Base-by-base conservation (phyloP, 2,888 invertebrate species). In the Petrolisthes manimaculis region DNA sequence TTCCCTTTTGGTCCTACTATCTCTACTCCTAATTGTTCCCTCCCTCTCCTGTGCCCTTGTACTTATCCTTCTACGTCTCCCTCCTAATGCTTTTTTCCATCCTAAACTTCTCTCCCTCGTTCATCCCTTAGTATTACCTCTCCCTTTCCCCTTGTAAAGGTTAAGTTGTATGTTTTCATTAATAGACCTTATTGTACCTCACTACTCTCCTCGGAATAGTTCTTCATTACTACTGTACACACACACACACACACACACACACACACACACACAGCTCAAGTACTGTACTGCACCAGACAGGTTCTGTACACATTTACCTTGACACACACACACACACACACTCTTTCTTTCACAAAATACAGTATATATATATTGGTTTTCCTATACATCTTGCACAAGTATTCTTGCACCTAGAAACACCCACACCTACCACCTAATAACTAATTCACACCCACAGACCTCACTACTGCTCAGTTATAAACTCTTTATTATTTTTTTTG, bases 291-390 rank as follows among this genome's bases (percentile, higher is more conserved):
- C 37, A 53, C 3, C 18, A 5, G 4, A 37, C 14, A 79, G 0
- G n/a, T n/a, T n/a, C 37, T 12, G 54, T 54, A 79, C 51, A 37
- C 6, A 77, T 37, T 37, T 12, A 8, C 55, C 21, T 21, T 54
- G 18, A 77, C 21, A 80, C 61, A 56, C 80, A 80, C 61, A 80
- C 80, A 56, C 61, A 79, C 79, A 55, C 55, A 54, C 79, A 55
- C 79, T 21, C 55, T 55, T 24, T 37, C 61, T 24, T 37, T 61
- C 67, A 61, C 67, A 61, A 61, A 3, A 61, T 18, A 61, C 67
- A 14, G 9, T 18, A 61, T 61, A 61, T 61, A 61, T 14, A 18
- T 18, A 18, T 18, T 14, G 37, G 37, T 37, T 37, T 37, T 37
- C 37, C 37, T 37, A 37, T 37, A 37, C 9, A 61, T 9, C 67